These are phyloP conservation scores for Tenebrio molitor DNA, from an alignment of 1,140 invertebrate species.

Conservation along the genomic window DNA sequence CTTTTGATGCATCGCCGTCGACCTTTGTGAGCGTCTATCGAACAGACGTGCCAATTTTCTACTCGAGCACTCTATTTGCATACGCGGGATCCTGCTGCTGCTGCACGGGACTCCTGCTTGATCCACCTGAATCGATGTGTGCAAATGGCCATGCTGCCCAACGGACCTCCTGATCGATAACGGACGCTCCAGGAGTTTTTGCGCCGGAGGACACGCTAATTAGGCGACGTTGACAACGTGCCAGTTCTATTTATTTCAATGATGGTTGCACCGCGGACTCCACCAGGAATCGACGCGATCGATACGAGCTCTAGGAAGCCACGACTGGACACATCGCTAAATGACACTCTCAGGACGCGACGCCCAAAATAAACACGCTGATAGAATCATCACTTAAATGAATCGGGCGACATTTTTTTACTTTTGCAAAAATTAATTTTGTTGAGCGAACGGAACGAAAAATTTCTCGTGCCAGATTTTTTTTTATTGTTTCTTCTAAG, in stretches of 20 bases:
- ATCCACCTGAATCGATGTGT: slow-evolving; percentile 16
- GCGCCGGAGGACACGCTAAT: not conserved
- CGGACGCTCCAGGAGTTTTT: not conserved
- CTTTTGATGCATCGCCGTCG: slow-evolving; percentile 39
- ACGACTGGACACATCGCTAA: no score
- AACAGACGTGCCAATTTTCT: slow-evolving; percentile 13
- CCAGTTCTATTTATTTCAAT: slow-evolving; percentile 18
- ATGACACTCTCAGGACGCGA: no score
- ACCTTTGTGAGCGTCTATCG: slow-evolving; percentile 25
- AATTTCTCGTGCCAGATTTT: no score
- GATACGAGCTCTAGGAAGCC: no score
- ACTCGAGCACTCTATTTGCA: not conserved
- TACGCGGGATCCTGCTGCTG: not conserved
- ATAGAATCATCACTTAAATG: no score
- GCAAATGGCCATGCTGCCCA: not conserved
- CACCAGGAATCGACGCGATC: no score
- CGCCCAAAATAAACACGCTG: no score
- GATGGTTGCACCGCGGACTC: no score
- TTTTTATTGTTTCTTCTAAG: no score
- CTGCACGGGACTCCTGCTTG: not conserved
- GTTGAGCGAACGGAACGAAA: no score
- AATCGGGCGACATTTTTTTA: no score
- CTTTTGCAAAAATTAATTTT: no score
- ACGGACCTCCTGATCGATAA: not conserved
- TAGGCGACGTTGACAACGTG: not conserved